These are phyloP conservation scores for Euspilapteryx auroguttella DNA, from an alignment of 2,888 invertebrate species.

Conservation along the genomic window DNA sequence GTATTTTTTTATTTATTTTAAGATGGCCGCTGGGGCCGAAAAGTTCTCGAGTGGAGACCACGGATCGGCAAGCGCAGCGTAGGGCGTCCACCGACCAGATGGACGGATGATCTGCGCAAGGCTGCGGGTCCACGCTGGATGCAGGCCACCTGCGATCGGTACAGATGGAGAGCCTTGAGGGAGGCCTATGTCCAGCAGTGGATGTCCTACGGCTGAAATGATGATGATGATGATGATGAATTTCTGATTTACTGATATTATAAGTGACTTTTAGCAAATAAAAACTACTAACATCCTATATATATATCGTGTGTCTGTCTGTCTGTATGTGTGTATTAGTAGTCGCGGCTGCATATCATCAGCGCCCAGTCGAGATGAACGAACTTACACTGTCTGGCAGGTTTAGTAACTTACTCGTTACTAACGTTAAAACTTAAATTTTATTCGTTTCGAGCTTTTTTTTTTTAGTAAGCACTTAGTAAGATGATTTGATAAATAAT, in stretches of 20 bases:
- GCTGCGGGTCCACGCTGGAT: not conserved
- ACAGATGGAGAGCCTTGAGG: not conserved
- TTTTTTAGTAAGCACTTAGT: too few species aligned
- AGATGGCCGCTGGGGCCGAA: not conserved
- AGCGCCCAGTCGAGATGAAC: not conserved
- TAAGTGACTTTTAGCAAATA: too few species aligned
- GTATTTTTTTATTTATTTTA: too few species aligned
- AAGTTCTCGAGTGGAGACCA: not conserved
- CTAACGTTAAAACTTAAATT: too few species aligned
- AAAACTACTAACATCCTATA: too few species aligned
- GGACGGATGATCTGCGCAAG: not conserved
- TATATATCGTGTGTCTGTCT: not conserved
- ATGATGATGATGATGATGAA: not conserved
- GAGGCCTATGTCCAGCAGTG: not conserved
- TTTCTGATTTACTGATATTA: not conserved
- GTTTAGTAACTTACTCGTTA: too few species aligned
- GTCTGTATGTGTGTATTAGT: not conserved
- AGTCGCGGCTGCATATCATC: not conserved
- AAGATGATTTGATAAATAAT: too few species aligned
- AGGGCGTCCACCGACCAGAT: not conserved
- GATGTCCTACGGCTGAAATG: not conserved
- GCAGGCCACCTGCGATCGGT: not conserved
- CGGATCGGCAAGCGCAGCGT: not conserved
- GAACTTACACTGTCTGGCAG: not conserved
- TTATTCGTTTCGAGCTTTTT: too few species aligned